phyloP scores from a whole-genome alignment of 2,797 vertebrate genomes.

The Delichon dasypus region DNA sequence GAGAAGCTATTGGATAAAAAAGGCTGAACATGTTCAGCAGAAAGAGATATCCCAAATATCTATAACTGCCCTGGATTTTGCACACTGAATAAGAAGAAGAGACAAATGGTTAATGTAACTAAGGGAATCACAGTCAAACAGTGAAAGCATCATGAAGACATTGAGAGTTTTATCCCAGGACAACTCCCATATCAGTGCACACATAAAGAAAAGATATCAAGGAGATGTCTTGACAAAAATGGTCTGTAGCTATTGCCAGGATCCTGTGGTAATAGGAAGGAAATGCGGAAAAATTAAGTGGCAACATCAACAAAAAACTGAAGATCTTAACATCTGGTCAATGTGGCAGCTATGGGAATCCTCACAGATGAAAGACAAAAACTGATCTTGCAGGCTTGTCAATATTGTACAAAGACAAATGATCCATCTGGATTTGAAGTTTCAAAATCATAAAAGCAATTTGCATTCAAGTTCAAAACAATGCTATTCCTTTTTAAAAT shows the following conservation, averaged over 20 bases:
- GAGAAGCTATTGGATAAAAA: not conserved
- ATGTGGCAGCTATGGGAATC: not conserved
- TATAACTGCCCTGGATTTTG: not conserved
- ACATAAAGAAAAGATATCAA: not conserved
- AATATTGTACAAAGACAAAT: not conserved
- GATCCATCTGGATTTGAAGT: not conserved
- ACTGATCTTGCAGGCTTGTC: not conserved
- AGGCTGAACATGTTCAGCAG: not conserved
- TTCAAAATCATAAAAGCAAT: not conserved
- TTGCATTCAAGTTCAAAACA: not conserved
- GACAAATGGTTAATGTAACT: not conserved
- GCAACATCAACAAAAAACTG: not conserved
- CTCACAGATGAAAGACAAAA: not conserved
- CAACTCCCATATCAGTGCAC: not conserved
- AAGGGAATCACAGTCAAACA: not conserved
- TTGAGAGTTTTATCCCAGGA: not conserved
- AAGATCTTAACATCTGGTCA: not conserved
- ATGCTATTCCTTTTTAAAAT: not conserved
- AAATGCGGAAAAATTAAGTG: not conserved
- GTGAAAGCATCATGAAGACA: not conserved
- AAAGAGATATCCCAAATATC: not conserved
- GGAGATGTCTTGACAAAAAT: not conserved
- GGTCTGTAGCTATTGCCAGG: not conserved
- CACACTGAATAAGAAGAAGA: not conserved
- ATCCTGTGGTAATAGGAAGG: not conserved